Conservation (phyloP, 1,140 invertebrate species). For the Neodiprion fabricii region DNA sequence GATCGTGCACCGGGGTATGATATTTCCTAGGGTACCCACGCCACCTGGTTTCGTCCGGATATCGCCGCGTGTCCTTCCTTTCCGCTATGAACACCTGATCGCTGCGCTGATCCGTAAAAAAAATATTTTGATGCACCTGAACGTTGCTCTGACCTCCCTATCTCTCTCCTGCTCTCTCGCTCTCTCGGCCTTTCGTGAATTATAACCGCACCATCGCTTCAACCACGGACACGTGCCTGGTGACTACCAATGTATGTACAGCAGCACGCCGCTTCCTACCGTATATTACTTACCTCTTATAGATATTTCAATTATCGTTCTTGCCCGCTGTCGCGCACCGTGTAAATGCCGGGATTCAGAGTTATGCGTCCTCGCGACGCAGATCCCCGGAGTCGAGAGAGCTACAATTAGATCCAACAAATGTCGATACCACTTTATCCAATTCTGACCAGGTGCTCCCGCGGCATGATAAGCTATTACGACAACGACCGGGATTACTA, state of each 20-base stretch:
- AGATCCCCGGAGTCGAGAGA: too few species aligned
- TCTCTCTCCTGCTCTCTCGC: neutral
- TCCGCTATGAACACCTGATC: constrained; percentile 2
- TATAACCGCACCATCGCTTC: neutral
- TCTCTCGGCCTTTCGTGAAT: neutral
- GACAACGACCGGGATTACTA: too few species aligned
- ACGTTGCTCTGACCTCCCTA: neutral
- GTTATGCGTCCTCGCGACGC: too few species aligned
- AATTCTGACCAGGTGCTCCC: neutral
- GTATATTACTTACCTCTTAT: neutral
- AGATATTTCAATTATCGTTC: constrained; percentile 1
- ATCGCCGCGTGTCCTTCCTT: neutral
- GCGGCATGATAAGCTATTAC: neutral
- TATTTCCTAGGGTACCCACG: neutral
- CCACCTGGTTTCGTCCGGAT: constrained; percentile 1
- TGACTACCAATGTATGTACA: neutral
- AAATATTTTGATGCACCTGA: neutral
- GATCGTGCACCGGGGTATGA: neutral
- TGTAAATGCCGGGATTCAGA: too few species aligned
- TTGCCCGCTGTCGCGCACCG: neutral
- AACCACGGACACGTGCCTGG: neutral
- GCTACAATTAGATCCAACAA: neutral
- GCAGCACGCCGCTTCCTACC: neutral
- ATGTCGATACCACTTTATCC: too few species aligned
- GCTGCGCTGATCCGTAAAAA: neutral